These are phyloP conservation scores for Desoria tigrina DNA, from an alignment of 2,888 invertebrate species.

Conservation along the genomic window DNA sequence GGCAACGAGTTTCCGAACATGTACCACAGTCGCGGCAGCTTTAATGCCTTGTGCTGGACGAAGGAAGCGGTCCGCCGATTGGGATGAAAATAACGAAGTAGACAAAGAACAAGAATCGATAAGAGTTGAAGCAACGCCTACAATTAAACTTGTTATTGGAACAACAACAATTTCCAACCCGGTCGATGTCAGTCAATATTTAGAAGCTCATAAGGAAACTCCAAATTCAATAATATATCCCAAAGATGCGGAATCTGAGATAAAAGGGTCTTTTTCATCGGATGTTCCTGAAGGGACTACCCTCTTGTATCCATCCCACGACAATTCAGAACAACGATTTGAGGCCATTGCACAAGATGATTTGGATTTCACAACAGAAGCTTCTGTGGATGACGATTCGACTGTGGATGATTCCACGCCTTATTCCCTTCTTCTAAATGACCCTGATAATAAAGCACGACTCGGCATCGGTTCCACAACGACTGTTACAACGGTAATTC, in stretches of 20 bases:
- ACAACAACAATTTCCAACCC: slow-evolving; percentile 36
- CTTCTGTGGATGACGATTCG: background rate
- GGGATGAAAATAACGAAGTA: background rate
- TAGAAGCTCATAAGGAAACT: slow-evolving; percentile 26
- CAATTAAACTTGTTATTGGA: slow-evolving; percentile 31
- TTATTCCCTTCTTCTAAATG: too few relatives aligned
- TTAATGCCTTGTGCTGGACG: slow-evolving; percentile 41
- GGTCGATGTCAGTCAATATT: slow-evolving; percentile 27
- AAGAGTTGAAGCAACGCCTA: slow-evolving; percentile 26
- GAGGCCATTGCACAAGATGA: background rate
- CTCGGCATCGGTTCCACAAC: background rate
- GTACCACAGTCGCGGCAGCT: slow-evolving; percentile 20
- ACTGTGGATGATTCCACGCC: too few relatives aligned
- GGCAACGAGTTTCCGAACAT: slow-evolving; percentile 36
- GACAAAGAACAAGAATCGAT: slow-evolving; percentile 1
- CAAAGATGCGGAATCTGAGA: background rate
- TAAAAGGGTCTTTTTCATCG: slow-evolving; percentile 9
- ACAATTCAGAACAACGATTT: too few relatives aligned
- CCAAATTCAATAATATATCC: slow-evolving; percentile 32
- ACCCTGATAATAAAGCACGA: too few relatives aligned
- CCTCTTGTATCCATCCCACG: slow-evolving; percentile 33
- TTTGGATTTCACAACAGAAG: background rate
- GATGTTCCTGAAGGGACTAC: slow-evolving; percentile 1
- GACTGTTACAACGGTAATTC: slow-evolving; percentile 33
- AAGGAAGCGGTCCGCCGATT: slow-evolving; percentile 13